Percentiles rank a stretch among this genome's conserved stretches.
Evolutionary conservation across 2,888 invertebrate species (phyloP).

Genomic region (Andrena bucephala): DNA sequence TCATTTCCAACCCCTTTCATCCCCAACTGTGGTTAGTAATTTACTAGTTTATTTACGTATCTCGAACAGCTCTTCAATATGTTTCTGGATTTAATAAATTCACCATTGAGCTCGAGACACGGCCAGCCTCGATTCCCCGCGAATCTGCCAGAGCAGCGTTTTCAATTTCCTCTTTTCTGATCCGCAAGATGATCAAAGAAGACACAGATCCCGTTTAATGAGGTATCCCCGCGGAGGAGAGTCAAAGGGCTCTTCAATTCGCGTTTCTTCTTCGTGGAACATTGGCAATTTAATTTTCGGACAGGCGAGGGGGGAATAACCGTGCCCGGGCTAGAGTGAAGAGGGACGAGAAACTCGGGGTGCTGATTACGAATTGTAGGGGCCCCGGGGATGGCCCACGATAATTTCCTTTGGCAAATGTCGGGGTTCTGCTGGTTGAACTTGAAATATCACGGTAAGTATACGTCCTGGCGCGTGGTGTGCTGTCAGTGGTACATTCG

Average conservation of each 20-base stretch:
- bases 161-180: conserved; percentile 1
- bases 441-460: conserved; percentile 42
- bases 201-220: conserved; percentile 13
- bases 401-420: conserved; percentile 39
- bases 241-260: conserved; percentile 27
- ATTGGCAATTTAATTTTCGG: conserved; percentile 44
- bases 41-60: too few relatives aligned
- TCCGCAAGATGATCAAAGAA: conserved; percentile 13
- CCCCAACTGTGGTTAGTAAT: too few relatives aligned
- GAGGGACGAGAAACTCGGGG: not conserved
- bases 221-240: not conserved
- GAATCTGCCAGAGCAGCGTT: not conserved
- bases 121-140: not conserved
- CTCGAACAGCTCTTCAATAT: too few relatives aligned
- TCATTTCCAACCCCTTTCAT: too few relatives aligned
- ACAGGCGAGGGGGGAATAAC: conserved; percentile 14
- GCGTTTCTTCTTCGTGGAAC: not conserved
- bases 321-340: not conserved
- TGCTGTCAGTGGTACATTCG: not conserved
- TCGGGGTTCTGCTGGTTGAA: conserved; percentile 18
- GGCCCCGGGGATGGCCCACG: not conserved
- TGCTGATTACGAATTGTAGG: conserved; percentile 36
- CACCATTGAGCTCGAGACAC: too few relatives aligned
- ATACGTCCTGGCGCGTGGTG: conserved; percentile 1
- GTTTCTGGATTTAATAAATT: too few relatives aligned